Evolutionary conservation across 2,113 vertebrate species (phyloP).

Genomic region (Herpetotheres cachinnans): DNA sequence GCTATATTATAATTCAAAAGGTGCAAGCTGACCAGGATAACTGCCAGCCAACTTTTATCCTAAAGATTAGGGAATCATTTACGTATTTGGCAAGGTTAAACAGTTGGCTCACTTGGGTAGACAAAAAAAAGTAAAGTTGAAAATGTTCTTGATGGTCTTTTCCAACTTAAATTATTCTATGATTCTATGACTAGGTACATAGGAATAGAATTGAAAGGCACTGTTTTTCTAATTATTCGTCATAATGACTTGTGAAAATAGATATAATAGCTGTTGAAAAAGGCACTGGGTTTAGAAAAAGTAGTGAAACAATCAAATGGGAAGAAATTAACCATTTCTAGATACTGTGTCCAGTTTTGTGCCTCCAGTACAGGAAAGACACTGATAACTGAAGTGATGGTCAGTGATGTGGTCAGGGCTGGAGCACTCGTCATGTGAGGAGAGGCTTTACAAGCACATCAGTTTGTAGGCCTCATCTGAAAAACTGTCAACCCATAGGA

Average conservation of each 20-base stretch:
- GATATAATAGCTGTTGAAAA: background rate
- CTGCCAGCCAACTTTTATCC: background rate
- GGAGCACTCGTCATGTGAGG: too few species aligned
- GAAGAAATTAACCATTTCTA: background rate
- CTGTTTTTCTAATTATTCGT: background rate
- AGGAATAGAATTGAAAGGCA: background rate
- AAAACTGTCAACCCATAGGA: background rate
- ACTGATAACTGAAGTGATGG: background rate
- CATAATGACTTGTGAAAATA: background rate
- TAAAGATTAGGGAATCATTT: background rate
- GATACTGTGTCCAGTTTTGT: background rate
- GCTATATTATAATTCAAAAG: background rate
- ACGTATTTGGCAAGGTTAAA: background rate
- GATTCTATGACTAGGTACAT: background rate
- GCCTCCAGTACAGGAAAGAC: background rate
- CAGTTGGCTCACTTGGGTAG: background rate
- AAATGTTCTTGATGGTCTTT: background rate
- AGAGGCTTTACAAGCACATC: background rate
- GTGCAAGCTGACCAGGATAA: background rate
- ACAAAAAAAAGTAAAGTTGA: background rate
- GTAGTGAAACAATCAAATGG: background rate
- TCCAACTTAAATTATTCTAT: too few species aligned
- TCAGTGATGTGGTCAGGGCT: accelerated
- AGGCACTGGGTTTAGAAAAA: background rate
- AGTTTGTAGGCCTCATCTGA: background rate